Conservation (phyloP, 2,888 invertebrate species). For the Lycaena phlaeas region DNA sequence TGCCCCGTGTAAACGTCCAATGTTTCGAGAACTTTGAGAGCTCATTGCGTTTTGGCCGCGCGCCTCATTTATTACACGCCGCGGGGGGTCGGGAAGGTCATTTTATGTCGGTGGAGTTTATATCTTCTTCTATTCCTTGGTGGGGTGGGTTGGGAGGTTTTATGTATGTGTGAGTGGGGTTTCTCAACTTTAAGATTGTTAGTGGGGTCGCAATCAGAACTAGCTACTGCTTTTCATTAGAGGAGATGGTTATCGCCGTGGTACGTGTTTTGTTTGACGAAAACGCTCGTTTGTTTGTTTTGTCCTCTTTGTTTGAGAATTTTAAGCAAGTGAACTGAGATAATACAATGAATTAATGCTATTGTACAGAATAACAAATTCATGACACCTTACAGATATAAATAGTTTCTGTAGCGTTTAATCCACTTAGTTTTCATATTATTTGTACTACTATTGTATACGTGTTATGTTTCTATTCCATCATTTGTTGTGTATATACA, state of each 20-base stretch:
- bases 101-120: conserved; percentile 29
- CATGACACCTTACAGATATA: conserved; percentile 2
- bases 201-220: conserved; percentile 66
- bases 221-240: conserved; percentile 64
- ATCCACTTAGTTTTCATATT: too few species aligned
- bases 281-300: conserved; percentile 40
- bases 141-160: conserved; percentile 34
- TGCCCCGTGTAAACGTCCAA: conserved; percentile 31
- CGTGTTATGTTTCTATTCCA: too few species aligned
- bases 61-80: conserved; percentile 20
- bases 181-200: conserved; percentile 66
- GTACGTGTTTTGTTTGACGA: conserved; percentile 55
- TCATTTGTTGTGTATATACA: too few species aligned
- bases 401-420: too few species aligned
- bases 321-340: conserved; percentile 15
- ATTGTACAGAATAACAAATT: conserved; percentile 3
- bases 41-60: conserved; percentile 31
- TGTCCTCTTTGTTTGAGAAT: conserved; percentile 24
- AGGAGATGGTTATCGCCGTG: conserved; percentile 56
- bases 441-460: too few species aligned
- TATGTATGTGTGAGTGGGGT: conserved; percentile 43
- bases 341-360: conserved; percentile 16
- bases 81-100: conserved; percentile 30
- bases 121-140: conserved; percentile 48
- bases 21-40: conserved; percentile 37